Base-by-base conservation (phyloP, 2,113 vertebrate genomes). In the Actinemys pallida region DNA sequence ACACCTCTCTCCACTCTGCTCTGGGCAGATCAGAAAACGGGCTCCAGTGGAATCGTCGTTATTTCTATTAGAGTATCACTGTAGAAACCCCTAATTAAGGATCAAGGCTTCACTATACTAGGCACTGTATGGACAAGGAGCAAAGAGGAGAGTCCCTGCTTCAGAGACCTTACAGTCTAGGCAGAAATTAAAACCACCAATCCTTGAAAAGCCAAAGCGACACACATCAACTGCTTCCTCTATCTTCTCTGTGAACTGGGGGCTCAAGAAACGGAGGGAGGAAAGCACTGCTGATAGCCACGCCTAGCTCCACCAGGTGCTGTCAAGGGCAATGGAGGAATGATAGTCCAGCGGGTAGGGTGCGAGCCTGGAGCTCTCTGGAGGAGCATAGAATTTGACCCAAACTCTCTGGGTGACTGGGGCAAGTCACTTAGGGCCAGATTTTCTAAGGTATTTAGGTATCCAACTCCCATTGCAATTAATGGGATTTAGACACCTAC, bases 281-380 rank as follows among this genome's bases (percentile, higher is more conserved):
- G 56, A 10, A 84, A 76, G 81, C 0, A 4, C 0, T 76, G 52
- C 0, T 8, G 1, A 1, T 10, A 6, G 57, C 0, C 56, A 75
- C 11, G 42, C 56, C 54, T 92, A 69, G 19, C 16, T 69, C n/a
- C 45, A 49, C 6, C 6, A 59, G 29, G 56, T 20, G 1, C 5
- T 0, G 11, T 5, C 42, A 5, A 16, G 57, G 53, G 86, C 14
- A 65, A 57, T 14, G 11, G 56, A 47, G 84, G 25, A 8, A 54
- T 3, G 81, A 20, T 57, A 69, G 39, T 86, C 19, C 22, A 49
- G 42, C 2, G 1, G 83, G 19, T 49, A 53, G 24, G 14, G 12
- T 5, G 1, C 10, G 50, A 29, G 0, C 1, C 25, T 14, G 31
- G 29, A 7, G 35, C 35, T 69, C n/a, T 39, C 65, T 72, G 65